Evolutionary conservation across 2,113 vertebrate genomes (phyloP).

Genomic region (Atherinomorus stipes): DNA sequence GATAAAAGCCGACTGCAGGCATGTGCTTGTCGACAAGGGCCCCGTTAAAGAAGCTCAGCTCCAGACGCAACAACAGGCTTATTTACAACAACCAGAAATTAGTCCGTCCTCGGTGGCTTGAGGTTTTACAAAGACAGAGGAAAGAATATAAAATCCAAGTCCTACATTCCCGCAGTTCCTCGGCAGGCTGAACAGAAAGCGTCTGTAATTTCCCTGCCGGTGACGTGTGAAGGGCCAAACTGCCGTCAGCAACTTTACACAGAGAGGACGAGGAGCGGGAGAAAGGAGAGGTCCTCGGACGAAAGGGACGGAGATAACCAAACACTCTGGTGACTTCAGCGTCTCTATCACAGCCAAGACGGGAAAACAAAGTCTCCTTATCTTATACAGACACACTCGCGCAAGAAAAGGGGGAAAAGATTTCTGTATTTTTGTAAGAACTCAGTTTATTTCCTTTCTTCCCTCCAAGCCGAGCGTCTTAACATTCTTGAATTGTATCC

Average conservation of each 20-base stretch:
- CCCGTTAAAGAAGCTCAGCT: constrained; percentile 41
- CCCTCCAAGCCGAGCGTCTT: constrained; percentile 58
- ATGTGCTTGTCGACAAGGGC: constrained; percentile 61
- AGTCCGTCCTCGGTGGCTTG: constrained; percentile 56
- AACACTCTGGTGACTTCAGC: constrained; percentile 29
- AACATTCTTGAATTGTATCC: constrained; percentile 71
- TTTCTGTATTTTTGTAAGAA: constrained; percentile 51
- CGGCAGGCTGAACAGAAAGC: constrained; percentile 45
- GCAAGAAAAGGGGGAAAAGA: constrained; percentile 14
- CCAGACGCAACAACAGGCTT: constrained; percentile 66
- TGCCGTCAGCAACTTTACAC: constrained; percentile 70
- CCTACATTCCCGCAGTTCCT: constrained; percentile 63
- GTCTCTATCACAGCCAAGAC: constrained; percentile 54
- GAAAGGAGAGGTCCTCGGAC: constrained; percentile 42
- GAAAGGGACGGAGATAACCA: constrained; percentile 46
- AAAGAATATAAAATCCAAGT: constrained; percentile 37
- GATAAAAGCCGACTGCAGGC: constrained; percentile 60
- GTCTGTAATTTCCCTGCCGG: constrained; percentile 78
- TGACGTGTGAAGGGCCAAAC: constrained; percentile 24
- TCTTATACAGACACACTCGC: constrained; percentile 61
- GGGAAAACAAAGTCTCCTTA: constrained; percentile 64
- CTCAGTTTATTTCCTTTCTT: constrained; percentile 55
- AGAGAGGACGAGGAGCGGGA: constrained; percentile 45
- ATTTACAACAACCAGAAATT: constrained; percentile 69
- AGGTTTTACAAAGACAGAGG: constrained; percentile 57